Conservation (phyloP, 2,113 vertebrate species). For the Echinops telfairi region DNA sequence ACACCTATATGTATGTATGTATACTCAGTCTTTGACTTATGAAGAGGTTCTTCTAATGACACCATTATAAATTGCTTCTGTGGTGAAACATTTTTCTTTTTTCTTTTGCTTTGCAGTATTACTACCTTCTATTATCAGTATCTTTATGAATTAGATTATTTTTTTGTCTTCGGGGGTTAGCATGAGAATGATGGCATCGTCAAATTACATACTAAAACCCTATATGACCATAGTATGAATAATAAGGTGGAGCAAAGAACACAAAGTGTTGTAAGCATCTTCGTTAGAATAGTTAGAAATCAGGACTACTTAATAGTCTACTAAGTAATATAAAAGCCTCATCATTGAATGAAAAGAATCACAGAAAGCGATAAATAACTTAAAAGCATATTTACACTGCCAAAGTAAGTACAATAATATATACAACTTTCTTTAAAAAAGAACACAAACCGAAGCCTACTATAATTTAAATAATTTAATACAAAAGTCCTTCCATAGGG, state of each 20-base stretch:
- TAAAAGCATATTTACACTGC: background rate
- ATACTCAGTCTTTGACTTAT: background rate
- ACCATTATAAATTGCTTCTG: background rate
- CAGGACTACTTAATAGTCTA: background rate
- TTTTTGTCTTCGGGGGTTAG: background rate
- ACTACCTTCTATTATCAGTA: background rate
- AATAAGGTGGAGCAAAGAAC: too few species aligned
- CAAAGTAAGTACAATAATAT: background rate
- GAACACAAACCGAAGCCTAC: background rate
- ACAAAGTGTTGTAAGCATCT: too few species aligned
- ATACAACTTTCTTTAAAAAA: constrained; percentile 2
- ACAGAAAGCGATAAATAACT: background rate
- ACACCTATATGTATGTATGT: too few species aligned
- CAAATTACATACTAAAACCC: background rate
- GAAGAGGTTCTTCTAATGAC: background rate
- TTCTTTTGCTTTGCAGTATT: background rate
- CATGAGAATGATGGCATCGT: background rate
- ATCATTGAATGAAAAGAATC: constrained; percentile 25
- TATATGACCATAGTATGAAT: background rate
- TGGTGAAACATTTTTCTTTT: background rate
- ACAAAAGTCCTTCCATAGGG: background rate
- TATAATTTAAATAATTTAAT: background rate
- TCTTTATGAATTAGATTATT: background rate
- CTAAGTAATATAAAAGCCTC: background rate
- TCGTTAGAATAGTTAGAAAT: background rate